Base-by-base conservation (phyloP, 2,888 invertebrate species). In the Agrotis segetum region DNA sequence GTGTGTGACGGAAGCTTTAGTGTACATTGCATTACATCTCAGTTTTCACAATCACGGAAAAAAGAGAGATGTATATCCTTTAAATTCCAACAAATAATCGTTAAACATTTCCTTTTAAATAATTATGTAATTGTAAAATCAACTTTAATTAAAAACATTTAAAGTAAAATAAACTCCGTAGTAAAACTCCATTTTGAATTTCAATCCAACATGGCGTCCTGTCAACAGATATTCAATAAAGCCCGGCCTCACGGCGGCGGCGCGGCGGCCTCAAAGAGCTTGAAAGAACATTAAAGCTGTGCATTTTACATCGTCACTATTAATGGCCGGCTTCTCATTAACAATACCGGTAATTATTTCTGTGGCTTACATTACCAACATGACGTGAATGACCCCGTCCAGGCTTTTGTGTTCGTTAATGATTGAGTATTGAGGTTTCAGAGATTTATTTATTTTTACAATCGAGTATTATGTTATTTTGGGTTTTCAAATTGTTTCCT, bases 331-430 rank as follows among this genome's bases (percentile, higher is more conserved):
- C 34, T 50, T n/a, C 4, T 53, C 64, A 56, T 77, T 77, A 16
- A 65, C 53, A 55, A 55, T 55, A 29, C 14, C 29, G 40, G 71
- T 50, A n/a, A 75, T 71, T 74, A 74, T 75, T 67, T 49, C 19
- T 65, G 65, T 46, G 77, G 71, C 16, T 47, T 34, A 59, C 21
- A 58, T 58, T 56, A 49, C 64, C 16, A 34, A 60, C 13, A 34
- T 46, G 29, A 29, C n/a, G 11, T 46, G 24, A 16, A 50, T 4
- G 16, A 46, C 55, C 34, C 0, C n/a, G 17, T 34, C 7, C 16
- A 9, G 14, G 19, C 46, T 40, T 49, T 66, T 17, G 56, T 46
- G 14, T 50, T 19, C 2, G 29, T 46, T 24, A 65, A 65, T 70
- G 16, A 14, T 72, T 65, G 7, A 53, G 1, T 53, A 9, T 17